Conservation (phyloP, 2,888 invertebrate genomes). For the Teleiodes luculella region DNA sequence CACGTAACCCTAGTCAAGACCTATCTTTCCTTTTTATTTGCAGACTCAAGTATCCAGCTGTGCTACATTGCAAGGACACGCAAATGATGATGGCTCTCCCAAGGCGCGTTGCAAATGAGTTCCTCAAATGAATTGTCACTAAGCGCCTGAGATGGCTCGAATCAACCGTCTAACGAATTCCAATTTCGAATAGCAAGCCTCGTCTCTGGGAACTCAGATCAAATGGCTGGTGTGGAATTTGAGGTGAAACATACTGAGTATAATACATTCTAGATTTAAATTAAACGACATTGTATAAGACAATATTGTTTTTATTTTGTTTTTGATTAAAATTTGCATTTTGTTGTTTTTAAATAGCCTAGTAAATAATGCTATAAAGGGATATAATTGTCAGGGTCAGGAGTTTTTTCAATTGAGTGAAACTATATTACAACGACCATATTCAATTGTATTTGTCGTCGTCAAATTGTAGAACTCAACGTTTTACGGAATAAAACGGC, state of each 20-base stretch:
- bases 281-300: neutral
- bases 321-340: no score
- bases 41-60: neutral
- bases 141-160: constrained; percentile 47
- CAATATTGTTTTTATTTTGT: neutral
- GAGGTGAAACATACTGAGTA: no score
- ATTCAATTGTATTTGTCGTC: no score
- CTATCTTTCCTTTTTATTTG: neutral
- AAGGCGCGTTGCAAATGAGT: constrained; percentile 63
- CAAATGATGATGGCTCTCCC: constrained; percentile 63
- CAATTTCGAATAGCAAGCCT: constrained; percentile 37
- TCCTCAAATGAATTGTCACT: constrained; percentile 70
- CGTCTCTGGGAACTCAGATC: neutral
- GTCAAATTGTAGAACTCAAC: no score
- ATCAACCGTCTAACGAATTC: constrained; percentile 51
- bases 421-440: no score
- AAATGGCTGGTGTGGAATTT: neutral
- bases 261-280: no score
- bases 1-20: no score
- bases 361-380: no score
- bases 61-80: constrained; percentile 32
- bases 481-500: no score
- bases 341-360: no score
- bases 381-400: no score
- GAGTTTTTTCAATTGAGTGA: no score